Percentiles rank a stretch among this genome's conserved stretches.
Conservation (phyloP, 2,888 invertebrate species). For the Microchrysa polita region DNA sequence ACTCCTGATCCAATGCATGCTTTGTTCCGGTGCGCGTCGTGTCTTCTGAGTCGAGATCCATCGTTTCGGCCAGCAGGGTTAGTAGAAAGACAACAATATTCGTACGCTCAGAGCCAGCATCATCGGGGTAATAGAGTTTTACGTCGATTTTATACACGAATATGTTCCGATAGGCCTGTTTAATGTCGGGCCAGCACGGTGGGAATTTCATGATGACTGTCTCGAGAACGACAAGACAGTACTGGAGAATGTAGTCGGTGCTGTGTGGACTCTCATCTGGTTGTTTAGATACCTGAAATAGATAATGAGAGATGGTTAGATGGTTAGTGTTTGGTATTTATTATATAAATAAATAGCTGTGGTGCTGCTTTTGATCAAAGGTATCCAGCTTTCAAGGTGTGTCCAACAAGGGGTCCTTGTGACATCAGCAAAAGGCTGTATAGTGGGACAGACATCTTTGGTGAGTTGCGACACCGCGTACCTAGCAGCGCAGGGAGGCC, state of each 20-base stretch:
- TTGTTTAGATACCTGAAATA: constrained; percentile 5
- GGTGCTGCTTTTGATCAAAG: no score
- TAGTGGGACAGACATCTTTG: no score
- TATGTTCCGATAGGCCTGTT: constrained; percentile 56
- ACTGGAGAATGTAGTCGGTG: constrained; percentile 50
- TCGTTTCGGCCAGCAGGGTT: constrained; percentile 43
- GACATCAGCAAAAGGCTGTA: no score
- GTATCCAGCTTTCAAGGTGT: no score
- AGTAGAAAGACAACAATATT: not conserved
- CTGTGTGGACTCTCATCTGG: constrained; percentile 14
- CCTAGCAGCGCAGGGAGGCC: no score
- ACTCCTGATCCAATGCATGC: not conserved
- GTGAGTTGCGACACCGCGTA: no score
- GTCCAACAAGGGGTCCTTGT: no score
- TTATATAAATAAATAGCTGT: no score
- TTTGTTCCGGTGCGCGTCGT: not conserved
- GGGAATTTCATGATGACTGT: constrained; percentile 59
- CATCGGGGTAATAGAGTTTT: constrained; percentile 51
- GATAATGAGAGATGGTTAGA: no score
- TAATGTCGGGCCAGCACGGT: constrained; percentile 61
- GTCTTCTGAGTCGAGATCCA: constrained; percentile 51
- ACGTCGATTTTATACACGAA: constrained; percentile 53
- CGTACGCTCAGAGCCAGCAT: constrained; percentile 6
- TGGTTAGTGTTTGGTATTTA: no score
- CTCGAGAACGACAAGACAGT: constrained; percentile 56